These are phyloP conservation scores for Seira sanloemensis DNA, from an alignment of 2,888 invertebrate genomes.

Conservation along the genomic window DNA sequence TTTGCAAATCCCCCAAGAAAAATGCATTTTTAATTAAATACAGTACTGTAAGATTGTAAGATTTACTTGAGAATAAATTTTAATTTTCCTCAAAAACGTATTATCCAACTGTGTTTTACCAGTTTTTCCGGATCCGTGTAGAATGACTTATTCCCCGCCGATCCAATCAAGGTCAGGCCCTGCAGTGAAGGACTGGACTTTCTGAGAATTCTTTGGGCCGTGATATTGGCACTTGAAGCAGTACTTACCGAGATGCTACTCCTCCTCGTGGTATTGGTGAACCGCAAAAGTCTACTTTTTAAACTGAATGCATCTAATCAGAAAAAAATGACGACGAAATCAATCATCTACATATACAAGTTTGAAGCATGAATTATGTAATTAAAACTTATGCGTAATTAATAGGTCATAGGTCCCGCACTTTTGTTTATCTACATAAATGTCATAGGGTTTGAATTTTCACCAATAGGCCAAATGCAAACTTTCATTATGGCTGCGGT, in stretches of 20 bases:
- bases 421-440: too few relatives aligned
- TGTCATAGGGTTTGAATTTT: neutral
- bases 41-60: too few relatives aligned
- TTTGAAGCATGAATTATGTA: neutral
- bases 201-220: neutral
- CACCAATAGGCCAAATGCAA: neutral
- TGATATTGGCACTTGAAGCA: neutral
- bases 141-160: slow-evolving; percentile 57
- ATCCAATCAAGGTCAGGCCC: slow-evolving; percentile 45
- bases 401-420: neutral
- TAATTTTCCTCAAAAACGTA: too few relatives aligned
- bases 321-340: neutral
- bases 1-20: neutral
- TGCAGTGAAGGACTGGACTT: neutral
- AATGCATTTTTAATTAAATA: too few relatives aligned
- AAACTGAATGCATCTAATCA: slow-evolving; percentile 1
- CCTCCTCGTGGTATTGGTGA: neutral
- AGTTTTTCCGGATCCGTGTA: slow-evolving; percentile 60
- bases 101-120: too few relatives aligned
- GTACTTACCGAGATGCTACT: neutral
- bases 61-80: too few relatives aligned
- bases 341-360: neutral
- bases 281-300: slow-evolving; percentile 31
- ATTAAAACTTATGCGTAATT: neutral
- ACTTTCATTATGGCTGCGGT: neutral